Evolutionary conservation across 2,888 invertebrate genomes (phyloP).

Genomic region (Ceramica pisi): DNA sequence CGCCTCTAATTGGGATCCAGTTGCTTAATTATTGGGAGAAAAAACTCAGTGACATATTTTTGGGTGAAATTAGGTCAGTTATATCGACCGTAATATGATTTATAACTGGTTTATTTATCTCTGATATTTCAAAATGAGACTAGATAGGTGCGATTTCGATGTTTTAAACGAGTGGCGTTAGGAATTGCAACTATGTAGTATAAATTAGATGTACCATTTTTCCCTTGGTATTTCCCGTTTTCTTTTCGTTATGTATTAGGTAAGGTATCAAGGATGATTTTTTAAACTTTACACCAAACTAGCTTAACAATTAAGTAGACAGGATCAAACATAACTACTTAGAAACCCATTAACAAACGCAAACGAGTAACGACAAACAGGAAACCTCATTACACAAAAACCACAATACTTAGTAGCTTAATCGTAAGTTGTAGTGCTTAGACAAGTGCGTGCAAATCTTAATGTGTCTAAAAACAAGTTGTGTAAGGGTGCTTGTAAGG

Average conservation of each 20-base stretch:
- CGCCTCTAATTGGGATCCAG: constrained; percentile 64
- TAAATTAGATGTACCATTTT: too few species aligned
- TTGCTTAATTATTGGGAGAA: constrained; percentile 57
- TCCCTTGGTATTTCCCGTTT: too few species aligned
- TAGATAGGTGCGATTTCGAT: neutral
- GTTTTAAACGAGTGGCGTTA: too few species aligned
- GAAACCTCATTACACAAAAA: constrained; percentile 56
- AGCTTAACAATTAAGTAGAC: neutral
- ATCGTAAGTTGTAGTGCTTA: constrained; percentile 56
- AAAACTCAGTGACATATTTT: constrained; percentile 14
- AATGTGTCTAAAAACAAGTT: constrained; percentile 64
- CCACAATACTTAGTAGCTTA: constrained; percentile 55
- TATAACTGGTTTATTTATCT: too few species aligned
- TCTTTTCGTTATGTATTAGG: too few species aligned
- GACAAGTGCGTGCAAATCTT: constrained; percentile 61
- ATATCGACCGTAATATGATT: neutral
- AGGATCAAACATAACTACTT: constrained; percentile 7
- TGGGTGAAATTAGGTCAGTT: constrained; percentile 14
- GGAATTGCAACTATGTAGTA: too few species aligned
- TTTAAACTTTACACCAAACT: neutral
- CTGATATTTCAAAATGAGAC: neutral
- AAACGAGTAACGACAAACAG: constrained; percentile 40
- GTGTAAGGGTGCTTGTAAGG: constrained; percentile 71
- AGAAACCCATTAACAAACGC: constrained; percentile 30
- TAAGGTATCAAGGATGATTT: neutral